Evolutionary conservation across 1,140 invertebrate species (phyloP).

Genomic region (Dendroctonus ponderosae): DNA sequence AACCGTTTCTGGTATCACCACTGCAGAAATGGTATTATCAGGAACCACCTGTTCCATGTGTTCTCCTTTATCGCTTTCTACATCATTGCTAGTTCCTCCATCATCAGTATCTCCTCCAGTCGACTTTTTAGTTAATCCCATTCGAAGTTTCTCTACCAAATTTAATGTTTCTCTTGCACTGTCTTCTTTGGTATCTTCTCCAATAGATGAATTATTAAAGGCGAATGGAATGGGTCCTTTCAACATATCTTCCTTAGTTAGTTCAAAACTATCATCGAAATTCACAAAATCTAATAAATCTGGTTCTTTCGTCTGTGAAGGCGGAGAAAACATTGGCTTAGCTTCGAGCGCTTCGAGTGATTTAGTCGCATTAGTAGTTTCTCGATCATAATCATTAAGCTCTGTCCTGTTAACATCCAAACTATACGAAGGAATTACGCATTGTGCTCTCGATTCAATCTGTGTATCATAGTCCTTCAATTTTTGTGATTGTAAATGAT

Average conservation of each 20-base stretch:
- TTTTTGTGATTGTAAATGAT: conserved; percentile 32
- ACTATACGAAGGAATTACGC: conserved; percentile 19
- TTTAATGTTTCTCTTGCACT: conserved; percentile 73
- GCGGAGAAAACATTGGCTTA: conserved; percentile 70
- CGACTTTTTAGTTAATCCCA: conserved; percentile 66
- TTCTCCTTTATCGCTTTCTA: conserved; percentile 34
- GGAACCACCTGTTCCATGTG: conserved; percentile 44
- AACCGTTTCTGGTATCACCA: too few relatives aligned
- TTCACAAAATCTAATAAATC: conserved; percentile 66
- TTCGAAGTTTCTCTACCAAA: conserved; percentile 73
- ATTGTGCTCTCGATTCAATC: neutral
- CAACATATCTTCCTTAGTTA: conserved; percentile 59
- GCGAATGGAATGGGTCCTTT: conserved; percentile 64
- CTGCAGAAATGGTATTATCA: conserved; percentile 23
- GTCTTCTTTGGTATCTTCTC: conserved; percentile 77
- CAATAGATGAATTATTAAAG: conserved; percentile 63
- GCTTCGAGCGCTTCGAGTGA: conserved; percentile 33
- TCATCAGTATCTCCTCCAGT: conserved; percentile 50
- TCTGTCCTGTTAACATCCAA: conserved; percentile 23
- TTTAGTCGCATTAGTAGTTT: conserved; percentile 33
- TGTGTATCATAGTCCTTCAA: conserved; percentile 18
- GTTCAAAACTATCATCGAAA: conserved; percentile 64
- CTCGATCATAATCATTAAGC: conserved; percentile 28
- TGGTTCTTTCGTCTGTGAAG: conserved; percentile 62
- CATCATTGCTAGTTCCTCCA: conserved; percentile 23